phyloP scores from a whole-genome alignment of 2,888 invertebrate species.

The Leptinotarsa juncta region DNA sequence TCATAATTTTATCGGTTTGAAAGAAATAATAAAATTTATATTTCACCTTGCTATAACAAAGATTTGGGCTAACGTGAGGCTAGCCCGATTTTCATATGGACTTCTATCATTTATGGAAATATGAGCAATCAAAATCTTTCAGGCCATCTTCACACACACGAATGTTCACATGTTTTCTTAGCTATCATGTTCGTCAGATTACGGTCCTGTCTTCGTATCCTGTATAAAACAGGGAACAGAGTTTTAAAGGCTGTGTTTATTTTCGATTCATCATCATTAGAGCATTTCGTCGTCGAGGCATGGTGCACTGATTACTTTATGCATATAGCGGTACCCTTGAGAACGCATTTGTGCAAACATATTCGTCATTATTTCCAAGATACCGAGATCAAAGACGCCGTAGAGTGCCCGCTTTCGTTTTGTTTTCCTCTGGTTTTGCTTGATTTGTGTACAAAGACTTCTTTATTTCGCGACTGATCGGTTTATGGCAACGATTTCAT shows the following conservation, averaged over 20 bases:
- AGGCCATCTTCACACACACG: too few relatives aligned
- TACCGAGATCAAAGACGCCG: slow-evolving; percentile 47
- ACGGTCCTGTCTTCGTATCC: background rate
- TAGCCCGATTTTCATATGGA: too few relatives aligned
- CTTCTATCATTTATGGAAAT: too few relatives aligned
- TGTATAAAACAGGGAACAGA: background rate
- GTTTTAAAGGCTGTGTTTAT: slow-evolving; percentile 14
- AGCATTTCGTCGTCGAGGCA: slow-evolving; percentile 11
- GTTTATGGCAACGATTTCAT: too few relatives aligned
- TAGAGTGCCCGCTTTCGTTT: slow-evolving; percentile 13
- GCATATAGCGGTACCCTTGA: slow-evolving; percentile 40
- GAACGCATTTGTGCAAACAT: slow-evolving; percentile 47
- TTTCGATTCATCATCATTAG: slow-evolving; percentile 23
- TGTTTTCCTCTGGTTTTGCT: slow-evolving; percentile 17
- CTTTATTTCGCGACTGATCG: background rate
- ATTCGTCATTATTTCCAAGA: slow-evolving; percentile 50
- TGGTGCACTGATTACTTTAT: slow-evolving; percentile 35
- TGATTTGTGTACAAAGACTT: slow-evolving; percentile 7
- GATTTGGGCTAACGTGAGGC: too few relatives aligned
- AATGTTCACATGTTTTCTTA: too few relatives aligned
- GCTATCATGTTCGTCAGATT: background rate
- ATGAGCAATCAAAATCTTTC: too few relatives aligned
- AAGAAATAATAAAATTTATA: too few relatives aligned
- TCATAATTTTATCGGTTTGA: too few relatives aligned
- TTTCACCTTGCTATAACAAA: too few relatives aligned